Evolutionary conservation across 2,797 vertebrate species (phyloP).

Genomic region (Myotis findleyi): DNA sequence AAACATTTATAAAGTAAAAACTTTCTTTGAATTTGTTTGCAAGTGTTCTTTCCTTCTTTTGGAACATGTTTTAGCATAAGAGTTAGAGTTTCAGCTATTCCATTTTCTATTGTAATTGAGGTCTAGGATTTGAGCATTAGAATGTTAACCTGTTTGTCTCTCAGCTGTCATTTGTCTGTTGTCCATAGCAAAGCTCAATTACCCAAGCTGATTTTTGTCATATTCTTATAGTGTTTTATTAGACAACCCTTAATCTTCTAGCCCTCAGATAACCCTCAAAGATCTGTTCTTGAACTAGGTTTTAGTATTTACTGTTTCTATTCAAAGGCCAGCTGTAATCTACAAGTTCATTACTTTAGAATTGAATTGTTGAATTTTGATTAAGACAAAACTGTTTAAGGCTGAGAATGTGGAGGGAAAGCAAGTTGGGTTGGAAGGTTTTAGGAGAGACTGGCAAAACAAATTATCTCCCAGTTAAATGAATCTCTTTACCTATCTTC

Average conservation of each 20-base stretch:
- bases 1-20: not conserved
- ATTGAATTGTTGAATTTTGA: not conserved
- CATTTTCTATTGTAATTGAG: not conserved
- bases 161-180: not conserved
- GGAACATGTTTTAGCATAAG: not conserved
- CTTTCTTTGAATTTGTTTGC: not conserved
- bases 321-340: not conserved
- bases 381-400: not conserved
- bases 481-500: not conserved
- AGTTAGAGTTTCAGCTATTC: not conserved
- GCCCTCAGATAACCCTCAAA: not conserved
- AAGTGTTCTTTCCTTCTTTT: not conserved
- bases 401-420: not conserved
- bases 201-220: not conserved
- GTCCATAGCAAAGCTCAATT: not conserved
- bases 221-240: not conserved
- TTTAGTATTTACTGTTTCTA: not conserved
- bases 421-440: not conserved
- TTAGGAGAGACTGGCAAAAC: not conserved
- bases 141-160: not conserved
- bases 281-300: not conserved
- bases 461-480: not conserved
- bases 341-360: not conserved
- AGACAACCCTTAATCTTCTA: not conserved
- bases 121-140: not conserved